Percentiles rank a stretch among this genome's conserved stretches.
phyloP scores from a whole-genome alignment of 2,888 invertebrate species.

The Chouioia cunea region DNA sequence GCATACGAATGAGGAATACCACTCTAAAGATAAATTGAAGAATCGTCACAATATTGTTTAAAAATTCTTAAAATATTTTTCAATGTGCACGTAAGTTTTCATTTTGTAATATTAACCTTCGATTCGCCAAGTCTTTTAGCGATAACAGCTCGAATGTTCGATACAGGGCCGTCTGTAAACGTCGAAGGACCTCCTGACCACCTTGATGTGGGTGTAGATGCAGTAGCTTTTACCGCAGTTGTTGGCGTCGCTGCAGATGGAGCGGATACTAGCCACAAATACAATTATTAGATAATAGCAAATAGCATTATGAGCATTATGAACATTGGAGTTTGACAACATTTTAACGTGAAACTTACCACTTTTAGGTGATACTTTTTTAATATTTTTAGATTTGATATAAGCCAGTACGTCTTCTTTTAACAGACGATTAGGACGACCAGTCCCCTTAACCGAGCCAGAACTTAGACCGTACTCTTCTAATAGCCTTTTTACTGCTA shows the following conservation, averaged over 20 bases:
- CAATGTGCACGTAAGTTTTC: not conserved
- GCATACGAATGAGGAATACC: constrained; percentile 77
- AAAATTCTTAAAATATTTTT: constrained; percentile 17
- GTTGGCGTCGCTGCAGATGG: constrained; percentile 25
- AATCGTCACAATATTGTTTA: constrained; percentile 2
- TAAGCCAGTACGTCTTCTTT: constrained; percentile 73
- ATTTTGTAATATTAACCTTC: constrained; percentile 66
- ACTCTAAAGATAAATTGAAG: constrained; percentile 66
- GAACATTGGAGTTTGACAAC: constrained; percentile 3
- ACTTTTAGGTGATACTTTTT: constrained; percentile 62
- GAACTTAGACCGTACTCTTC: constrained; percentile 72
- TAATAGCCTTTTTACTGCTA: constrained; percentile 74
- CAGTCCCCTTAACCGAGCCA: constrained; percentile 70
- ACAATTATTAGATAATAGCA: not conserved
- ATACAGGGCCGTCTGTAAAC: constrained; percentile 72
- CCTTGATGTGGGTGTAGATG: not conserved
- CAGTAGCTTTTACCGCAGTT: constrained; percentile 9
- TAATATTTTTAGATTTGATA: constrained; percentile 68
- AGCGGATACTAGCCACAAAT: constrained; percentile 32
- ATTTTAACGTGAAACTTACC: constrained; percentile 51
- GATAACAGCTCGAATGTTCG: constrained; percentile 74
- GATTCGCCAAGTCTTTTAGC: constrained; percentile 76
- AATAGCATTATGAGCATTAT: not conserved
- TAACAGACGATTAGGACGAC: constrained; percentile 73
- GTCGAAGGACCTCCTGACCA: constrained; percentile 56